Conservation (phyloP, 2,797 vertebrate genomes). For the Balearica regulorum region DNA sequence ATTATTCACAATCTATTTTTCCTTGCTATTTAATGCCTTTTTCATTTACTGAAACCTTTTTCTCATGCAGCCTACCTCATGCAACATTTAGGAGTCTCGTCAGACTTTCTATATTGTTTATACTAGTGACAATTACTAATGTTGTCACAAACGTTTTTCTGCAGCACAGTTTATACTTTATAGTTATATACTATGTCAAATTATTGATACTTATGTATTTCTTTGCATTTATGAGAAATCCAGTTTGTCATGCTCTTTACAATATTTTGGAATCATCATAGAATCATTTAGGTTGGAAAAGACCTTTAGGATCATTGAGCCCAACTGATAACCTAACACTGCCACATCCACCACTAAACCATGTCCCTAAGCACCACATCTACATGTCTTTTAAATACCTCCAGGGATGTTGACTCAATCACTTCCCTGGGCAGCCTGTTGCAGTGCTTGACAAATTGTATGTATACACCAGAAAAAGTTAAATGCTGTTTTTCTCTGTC, state of each 20-base stretch:
- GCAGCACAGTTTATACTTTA: neutral
- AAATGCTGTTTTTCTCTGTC: neutral
- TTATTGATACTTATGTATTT: neutral
- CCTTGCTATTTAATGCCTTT: neutral
- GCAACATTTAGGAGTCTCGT: neutral
- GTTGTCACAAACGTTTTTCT: neutral
- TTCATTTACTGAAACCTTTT: neutral
- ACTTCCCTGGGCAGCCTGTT: no score
- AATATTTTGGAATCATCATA: neutral
- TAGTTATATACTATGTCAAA: neutral
- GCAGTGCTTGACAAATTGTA: neutral
- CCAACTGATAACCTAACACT: no score
- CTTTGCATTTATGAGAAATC: neutral
- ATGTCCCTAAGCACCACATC: no score
- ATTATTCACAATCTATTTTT: neutral
- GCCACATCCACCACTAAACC: no score
- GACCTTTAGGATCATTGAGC: no score
- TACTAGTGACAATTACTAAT: neutral
- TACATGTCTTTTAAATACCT: no score
- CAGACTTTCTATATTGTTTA: constrained; percentile 1
- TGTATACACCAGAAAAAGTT: neutral
- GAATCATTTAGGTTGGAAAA: no score
- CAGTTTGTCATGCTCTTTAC: neutral
- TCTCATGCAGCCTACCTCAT: neutral
- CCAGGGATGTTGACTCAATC: no score